Conservation (phyloP, 2,113 vertebrate genomes). For the Rhinogobius similis region DNA sequence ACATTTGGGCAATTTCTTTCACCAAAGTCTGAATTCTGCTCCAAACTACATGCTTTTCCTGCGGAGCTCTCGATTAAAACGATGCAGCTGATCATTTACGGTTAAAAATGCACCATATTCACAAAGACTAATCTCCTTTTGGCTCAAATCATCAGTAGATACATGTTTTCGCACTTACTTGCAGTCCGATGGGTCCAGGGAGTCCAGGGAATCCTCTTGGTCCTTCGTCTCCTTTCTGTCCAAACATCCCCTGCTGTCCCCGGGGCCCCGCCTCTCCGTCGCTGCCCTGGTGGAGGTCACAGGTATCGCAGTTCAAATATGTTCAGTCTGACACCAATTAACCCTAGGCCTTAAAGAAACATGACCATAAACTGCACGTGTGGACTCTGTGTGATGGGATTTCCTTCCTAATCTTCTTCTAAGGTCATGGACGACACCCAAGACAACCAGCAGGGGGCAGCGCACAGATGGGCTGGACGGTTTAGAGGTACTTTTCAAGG, state of each 20-base stretch:
- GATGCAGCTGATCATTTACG: no score
- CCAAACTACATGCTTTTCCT: no score
- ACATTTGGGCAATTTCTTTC: no score
- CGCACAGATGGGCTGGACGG: constrained; percentile 12
- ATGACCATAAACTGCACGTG: constrained; percentile 12
- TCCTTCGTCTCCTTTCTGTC: constrained; percentile 97
- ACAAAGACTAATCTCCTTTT: no score
- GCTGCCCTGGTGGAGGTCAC: constrained; percentile 81
- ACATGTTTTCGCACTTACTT: constrained; percentile 74
- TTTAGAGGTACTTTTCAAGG: constrained; percentile 23
- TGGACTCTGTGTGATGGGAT: constrained; percentile 10
- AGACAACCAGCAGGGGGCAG: background rate
- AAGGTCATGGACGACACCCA: constrained; percentile 31
- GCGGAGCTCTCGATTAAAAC: no score
- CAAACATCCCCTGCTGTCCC: constrained; percentile 98
- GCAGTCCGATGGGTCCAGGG: constrained; percentile 93
- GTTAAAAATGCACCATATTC: no score
- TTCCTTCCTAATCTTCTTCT: constrained; percentile 30
- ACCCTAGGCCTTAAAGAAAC: constrained; percentile 6
- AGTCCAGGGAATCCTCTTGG: constrained; percentile 94
- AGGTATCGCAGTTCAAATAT: constrained; percentile 29
- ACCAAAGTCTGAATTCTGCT: no score
- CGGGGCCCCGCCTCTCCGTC: constrained; percentile 93
- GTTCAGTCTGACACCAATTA: constrained; percentile 28
- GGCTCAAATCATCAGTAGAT: no score